A percentile compares a stretch with the other conserved stretches of the same genome.
Evolutionary conservation across 2,113 vertebrate genomes (phyloP).

Genomic region (Plecturocebus donacophilus): DNA sequence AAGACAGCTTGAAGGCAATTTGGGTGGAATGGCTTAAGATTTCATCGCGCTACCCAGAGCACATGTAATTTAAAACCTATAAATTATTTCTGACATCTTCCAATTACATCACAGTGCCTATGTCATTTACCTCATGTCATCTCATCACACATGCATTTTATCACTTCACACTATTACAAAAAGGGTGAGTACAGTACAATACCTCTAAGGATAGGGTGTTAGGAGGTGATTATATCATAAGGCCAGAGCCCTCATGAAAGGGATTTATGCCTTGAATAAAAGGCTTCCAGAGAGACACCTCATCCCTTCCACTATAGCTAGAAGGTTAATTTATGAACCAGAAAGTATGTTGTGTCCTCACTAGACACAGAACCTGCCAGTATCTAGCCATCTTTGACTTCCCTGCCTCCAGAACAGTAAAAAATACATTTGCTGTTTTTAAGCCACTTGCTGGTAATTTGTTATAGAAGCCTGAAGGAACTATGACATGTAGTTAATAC

Average conservation of each 20-base stretch:
- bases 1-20: neutral
- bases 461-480: neutral
- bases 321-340: neutral
- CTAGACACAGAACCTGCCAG: neutral
- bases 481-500: neutral
- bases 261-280: neutral
- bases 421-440: neutral
- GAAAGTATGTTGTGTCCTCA: neutral
- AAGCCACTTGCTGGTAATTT: neutral
- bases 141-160: neutral
- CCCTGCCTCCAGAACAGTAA: neutral
- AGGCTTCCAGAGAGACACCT: neutral
- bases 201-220: neutral
- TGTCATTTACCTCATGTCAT: neutral
- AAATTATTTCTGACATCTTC: neutral
- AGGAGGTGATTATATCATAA: neutral
- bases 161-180: neutral
- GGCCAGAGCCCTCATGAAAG: neutral
- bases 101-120: neutral
- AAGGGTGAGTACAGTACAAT: neutral
- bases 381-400: neutral
- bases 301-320: neutral
- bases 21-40: neutral
- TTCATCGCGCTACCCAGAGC: neutral
- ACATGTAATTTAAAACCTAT: neutral